Percentiles rank a stretch among this genome's conserved stretches.
phyloP scores from a whole-genome alignment of 2,113 vertebrate species.

The Pycnonotus jocosus region DNA sequence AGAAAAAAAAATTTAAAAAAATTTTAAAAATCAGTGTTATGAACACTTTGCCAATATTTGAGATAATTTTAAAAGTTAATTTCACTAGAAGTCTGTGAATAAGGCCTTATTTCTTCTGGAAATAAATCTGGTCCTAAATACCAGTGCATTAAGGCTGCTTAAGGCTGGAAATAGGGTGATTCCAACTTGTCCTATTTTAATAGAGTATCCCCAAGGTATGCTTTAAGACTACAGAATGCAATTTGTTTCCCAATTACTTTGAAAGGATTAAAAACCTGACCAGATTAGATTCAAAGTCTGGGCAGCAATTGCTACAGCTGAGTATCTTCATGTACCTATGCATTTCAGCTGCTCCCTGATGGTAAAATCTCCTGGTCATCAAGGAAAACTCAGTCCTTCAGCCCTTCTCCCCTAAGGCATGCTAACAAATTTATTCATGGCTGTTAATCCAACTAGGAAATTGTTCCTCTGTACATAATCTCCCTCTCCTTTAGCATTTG shows the following conservation, averaged over 20 bases:
- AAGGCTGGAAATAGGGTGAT: background rate
- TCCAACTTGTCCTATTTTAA: conserved; percentile 30
- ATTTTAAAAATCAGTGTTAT: background rate
- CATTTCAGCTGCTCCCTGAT: background rate
- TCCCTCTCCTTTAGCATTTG: background rate
- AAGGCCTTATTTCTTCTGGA: background rate
- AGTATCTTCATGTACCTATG: background rate
- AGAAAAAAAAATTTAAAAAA: background rate
- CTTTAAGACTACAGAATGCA: background rate
- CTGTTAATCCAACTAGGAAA: background rate
- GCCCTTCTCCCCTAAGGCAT: background rate
- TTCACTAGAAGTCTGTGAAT: background rate
- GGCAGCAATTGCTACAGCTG: background rate
- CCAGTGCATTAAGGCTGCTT: background rate
- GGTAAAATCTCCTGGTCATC: background rate
- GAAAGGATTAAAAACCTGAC: conserved; percentile 14
- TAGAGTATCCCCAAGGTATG: background rate
- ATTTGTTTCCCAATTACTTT: conserved; percentile 23
- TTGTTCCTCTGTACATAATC: background rate
- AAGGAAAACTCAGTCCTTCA: background rate
- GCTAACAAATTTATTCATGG: background rate
- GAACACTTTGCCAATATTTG: background rate
- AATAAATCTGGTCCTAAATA: background rate
- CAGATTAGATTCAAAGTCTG: conserved; percentile 17
- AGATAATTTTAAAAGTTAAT: background rate